phyloP scores from a whole-genome alignment of 53 echinoderm and acorn worm genomes.

The Echinometra lucunter region DNA sequence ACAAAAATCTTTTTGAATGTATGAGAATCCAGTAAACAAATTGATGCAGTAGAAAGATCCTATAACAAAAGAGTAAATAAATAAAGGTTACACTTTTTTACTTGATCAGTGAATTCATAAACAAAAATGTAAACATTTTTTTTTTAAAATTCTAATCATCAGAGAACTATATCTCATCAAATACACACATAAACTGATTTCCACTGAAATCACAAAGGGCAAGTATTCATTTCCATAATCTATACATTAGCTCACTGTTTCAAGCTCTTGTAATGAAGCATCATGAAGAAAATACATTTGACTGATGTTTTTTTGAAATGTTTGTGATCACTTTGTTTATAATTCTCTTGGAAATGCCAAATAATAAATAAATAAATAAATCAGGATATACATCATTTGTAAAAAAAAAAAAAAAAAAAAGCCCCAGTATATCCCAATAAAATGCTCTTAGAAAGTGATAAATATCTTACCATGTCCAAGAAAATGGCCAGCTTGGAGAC shows the following conservation, averaged over 20 bases:
- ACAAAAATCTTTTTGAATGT: not conserved
- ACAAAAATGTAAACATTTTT: too few relatives aligned
- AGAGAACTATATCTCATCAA: too few relatives aligned
- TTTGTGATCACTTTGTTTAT: too few relatives aligned
- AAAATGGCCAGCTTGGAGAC: conserved; percentile 94
- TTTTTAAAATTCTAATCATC: too few relatives aligned
- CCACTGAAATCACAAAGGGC: too few relatives aligned
- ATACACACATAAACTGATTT: too few relatives aligned
- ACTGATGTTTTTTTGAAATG: too few relatives aligned
- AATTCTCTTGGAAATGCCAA: too few relatives aligned
- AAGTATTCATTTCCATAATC: not conserved
- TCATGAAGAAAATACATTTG: too few relatives aligned
- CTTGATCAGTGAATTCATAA: too few relatives aligned
- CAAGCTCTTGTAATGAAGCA: not conserved
- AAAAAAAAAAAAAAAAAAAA: not conserved
- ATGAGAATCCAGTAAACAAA: not conserved
- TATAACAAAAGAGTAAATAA: too few relatives aligned
- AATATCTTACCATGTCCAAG: conserved; percentile 92
- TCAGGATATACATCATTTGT: not conserved
- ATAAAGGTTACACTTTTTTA: not conserved
- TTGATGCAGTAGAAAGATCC: not conserved
- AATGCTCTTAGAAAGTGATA: not conserved
- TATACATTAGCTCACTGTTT: not conserved
- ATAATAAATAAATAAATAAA: too few relatives aligned
- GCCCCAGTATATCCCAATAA: not conserved